phyloP scores from a whole-genome alignment of 1,140 invertebrate genomes.

The Lepidostoma basale region DNA sequence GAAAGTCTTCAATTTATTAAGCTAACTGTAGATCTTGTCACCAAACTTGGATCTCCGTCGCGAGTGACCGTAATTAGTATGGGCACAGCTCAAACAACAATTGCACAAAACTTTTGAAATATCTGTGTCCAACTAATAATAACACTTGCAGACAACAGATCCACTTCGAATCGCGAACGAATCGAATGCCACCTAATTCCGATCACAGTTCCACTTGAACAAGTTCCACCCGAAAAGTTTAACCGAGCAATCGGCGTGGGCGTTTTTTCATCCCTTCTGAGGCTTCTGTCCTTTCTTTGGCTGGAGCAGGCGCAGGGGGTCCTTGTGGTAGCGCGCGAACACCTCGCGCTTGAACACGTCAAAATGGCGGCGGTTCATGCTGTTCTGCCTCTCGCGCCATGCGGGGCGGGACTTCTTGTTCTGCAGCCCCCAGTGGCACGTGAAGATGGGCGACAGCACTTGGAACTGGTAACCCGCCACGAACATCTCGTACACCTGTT shows the following conservation, averaged over 20 bases:
- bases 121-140: no score
- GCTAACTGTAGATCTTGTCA: no score
- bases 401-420: conserved; percentile 74
- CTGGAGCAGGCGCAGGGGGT: conserved; percentile 62
- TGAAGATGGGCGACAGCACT: conserved; percentile 89
- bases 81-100: no score
- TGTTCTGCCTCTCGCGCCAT: conserved; percentile 87
- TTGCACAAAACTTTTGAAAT: no score
- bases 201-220: conserved; percentile 38
- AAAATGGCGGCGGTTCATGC: conserved; percentile 79
- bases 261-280: conserved; percentile 42
- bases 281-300: conserved; percentile 44
- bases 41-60: no score
- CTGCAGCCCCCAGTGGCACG: conserved; percentile 89
- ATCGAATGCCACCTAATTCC: neutral
- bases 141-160: no score
- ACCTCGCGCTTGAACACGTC: conserved; percentile 85
- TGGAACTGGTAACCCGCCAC: conserved; percentile 88
- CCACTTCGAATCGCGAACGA: neutral
- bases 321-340: conserved; percentile 76
- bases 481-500: conserved; percentile 92
- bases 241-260: conserved; percentile 42
- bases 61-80: no score
- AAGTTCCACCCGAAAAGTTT: conserved; percentile 43
- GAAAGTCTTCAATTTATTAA: no score